Conservation (phyloP, 2,797 vertebrate genomes). For the Tenualosa thibaudeaui region DNA sequence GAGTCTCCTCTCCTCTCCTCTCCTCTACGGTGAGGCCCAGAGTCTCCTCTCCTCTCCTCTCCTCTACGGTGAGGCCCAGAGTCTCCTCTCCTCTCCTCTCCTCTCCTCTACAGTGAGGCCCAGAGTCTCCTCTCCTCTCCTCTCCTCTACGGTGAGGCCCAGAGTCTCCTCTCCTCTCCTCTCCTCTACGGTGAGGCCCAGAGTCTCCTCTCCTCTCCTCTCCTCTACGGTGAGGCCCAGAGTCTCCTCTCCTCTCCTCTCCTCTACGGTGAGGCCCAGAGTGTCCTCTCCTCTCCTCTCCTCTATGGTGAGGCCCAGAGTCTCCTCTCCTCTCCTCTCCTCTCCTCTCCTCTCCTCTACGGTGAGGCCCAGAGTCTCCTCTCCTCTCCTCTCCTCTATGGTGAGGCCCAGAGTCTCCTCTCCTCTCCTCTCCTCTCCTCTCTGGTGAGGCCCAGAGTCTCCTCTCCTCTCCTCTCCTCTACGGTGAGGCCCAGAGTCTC, state of each 20-base stretch:
- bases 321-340: not conserved
- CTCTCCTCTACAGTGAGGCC: constrained; percentile 33
- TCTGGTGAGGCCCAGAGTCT: too few relatives aligned
- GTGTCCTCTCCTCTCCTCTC: constrained; percentile 21
- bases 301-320: constrained; percentile 3
- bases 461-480: too few relatives aligned
- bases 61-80: not conserved
- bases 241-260: not conserved
- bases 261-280: constrained; percentile 41
- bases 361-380: constrained; percentile 8
- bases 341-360: not conserved
- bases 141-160: constrained; percentile 15
- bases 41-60: constrained; percentile 49
- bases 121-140: constrained; percentile 46
- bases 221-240: not conserved
- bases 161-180: not conserved
- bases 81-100: not conserved
- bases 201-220: constrained; percentile 24
- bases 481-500: too few relatives aligned
- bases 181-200: constrained; percentile 39
- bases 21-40: constrained; percentile 50
- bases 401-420: not conserved
- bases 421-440: not conserved
- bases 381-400: not conserved
- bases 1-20: not conserved